These are phyloP conservation scores for Lysiphlebus fabarum DNA, from an alignment of 1,140 invertebrate genomes.

Conservation along the genomic window DNA sequence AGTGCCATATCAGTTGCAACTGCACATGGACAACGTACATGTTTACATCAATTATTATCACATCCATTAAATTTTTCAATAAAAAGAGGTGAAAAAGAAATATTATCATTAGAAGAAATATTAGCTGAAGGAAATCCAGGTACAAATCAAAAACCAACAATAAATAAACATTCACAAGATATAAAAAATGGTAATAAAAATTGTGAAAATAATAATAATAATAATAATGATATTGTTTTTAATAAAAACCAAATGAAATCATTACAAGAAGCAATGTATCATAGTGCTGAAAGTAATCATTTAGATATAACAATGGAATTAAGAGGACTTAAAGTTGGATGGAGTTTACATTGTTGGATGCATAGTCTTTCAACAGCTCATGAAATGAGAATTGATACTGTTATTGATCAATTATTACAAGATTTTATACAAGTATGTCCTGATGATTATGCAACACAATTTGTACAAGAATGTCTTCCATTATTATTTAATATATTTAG, in stretches of 20 bases:
- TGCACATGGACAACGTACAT: constrained; percentile 74
- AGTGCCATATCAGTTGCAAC: constrained; percentile 84
- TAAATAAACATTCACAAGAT: constrained; percentile 37
- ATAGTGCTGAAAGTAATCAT: constrained; percentile 85
- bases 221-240: constrained; percentile 60
- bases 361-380: constrained; percentile 82
- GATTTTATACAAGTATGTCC: constrained; percentile 85
- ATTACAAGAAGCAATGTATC: constrained; percentile 89
- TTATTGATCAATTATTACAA: constrained; percentile 86
- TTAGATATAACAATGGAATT: constrained; percentile 84
- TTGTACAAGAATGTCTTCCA: constrained; percentile 85
- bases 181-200: constrained; percentile 50
- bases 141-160: constrained; percentile 35
- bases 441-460: constrained; percentile 81
- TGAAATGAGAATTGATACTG: constrained; percentile 74
- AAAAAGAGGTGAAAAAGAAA: constrained; percentile 66
- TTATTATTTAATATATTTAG: constrained; percentile 86
- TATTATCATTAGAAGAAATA: constrained; percentile 85
- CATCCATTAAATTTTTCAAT: constrained; percentile 66
- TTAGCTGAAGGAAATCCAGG: constrained; percentile 71
- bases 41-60: constrained; percentile 74
- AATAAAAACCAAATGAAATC: constrained; percentile 81
- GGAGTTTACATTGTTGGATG: constrained; percentile 90
- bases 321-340: constrained; percentile 76
- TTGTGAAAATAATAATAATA: neutral